Conservation (phyloP, 2,113 vertebrate genomes). For the Melozone crissalis region DNA sequence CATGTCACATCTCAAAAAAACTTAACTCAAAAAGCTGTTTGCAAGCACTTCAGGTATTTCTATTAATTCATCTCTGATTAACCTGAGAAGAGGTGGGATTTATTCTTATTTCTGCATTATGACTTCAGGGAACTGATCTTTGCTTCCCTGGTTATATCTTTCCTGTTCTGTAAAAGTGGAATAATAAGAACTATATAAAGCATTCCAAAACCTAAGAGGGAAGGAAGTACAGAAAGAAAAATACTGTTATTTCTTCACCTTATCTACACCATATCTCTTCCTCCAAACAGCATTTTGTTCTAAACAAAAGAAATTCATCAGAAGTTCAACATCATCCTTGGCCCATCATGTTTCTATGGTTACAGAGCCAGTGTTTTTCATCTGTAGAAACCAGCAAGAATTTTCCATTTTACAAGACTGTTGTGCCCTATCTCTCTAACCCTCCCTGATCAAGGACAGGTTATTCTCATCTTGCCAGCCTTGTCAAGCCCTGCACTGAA, state of each 20-base stretch:
- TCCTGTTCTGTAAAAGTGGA: background rate
- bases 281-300: constrained; percentile 51
- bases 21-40: background rate
- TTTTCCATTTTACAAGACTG: constrained; percentile 40
- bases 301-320: constrained; percentile 71
- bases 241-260: background rate
- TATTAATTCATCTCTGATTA: background rate
- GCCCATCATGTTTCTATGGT: constrained; percentile 77
- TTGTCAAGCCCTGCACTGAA: constrained; percentile 25
- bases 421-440: constrained; percentile 50
- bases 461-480: constrained; percentile 31
- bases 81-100: background rate
- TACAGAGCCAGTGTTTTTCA: constrained; percentile 67
- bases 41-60: background rate
- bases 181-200: background rate
- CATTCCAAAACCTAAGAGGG: background rate
- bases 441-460: constrained; percentile 54
- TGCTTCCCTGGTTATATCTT: background rate
- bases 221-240: background rate
- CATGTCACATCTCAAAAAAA: background rate
- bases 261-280: constrained; percentile 9
- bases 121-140: background rate
- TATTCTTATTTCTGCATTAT: background rate
- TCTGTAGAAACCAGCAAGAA: constrained; percentile 57
- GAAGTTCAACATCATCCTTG: constrained; percentile 70